Base-by-base conservation (phyloP, 2,888 invertebrate genomes). In the Megamerina dolium region DNA sequence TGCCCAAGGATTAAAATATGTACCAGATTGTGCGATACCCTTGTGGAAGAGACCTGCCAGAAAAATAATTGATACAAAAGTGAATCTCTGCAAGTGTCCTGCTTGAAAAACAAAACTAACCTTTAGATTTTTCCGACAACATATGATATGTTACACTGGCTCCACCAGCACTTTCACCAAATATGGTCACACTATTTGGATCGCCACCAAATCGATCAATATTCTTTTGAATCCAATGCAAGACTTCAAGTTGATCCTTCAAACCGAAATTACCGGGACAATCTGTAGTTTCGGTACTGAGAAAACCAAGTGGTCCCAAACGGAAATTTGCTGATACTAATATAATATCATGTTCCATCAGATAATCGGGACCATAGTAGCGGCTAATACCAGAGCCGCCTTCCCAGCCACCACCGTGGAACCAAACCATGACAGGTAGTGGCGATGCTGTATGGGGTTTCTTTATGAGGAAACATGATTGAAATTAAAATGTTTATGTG, bases 1-100 rank as follows among this genome's bases (percentile, higher is more conserved):
- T 0, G 80, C 80, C 83, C 83, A 84, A 0, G 81, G 78, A 50
- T 79, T 79, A 27, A 82, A 70, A 1, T 82, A 79, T 2, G 82
- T 83, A 1, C 87, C 87, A 37, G 86, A 87, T 60, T 86, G 82
- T 1, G 85, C 80, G 46, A 87, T 87, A 2, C 76, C 85, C 45
- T 79, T 79, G 52, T 83, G 82, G 52, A 86, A 82, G 10, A 85
- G 61, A 45, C 81, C 85, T 84, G 10, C 23, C 6, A 23, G 12
- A 8, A 35, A 13, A n/a, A n/a, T n/a, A n/a, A n/a, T n/a, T n/a
- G n/a, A n/a, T n/a, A n/a, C n/a, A n/a, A n/a, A n/a, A n/a, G n/a
- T n/a, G n/a, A n/a, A n/a, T n/a, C n/a, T n/a, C n/a, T n/a, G n/a
- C n/a, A n/a, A n/a, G n/a, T n/a, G n/a, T n/a, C n/a, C n/a, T n/a